These are phyloP conservation scores for Phrynocephalus forsythii DNA, from an alignment of 2,797 vertebrate species.

Conservation along the genomic window DNA sequence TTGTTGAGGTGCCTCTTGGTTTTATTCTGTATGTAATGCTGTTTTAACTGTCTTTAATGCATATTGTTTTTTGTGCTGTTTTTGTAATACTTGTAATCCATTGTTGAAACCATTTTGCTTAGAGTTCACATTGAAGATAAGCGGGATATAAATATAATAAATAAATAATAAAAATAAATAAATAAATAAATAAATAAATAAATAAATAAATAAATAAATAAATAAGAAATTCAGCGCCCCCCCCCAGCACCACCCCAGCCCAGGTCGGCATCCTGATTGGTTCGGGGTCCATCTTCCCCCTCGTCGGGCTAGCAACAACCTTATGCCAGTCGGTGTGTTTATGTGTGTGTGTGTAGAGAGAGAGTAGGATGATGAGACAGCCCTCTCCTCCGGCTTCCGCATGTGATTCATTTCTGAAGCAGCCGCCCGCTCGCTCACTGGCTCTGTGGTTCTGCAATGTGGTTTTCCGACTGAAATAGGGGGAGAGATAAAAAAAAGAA, in stretches of 20 bases:
- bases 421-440: constrained; percentile 62
- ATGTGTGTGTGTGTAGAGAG: constrained; percentile 25
- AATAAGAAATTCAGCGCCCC: no score
- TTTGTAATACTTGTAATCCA: no score
- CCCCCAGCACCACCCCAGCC: background rate
- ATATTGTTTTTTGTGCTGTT: no score
- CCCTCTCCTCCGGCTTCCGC: constrained; percentile 74
- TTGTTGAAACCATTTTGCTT: no score
- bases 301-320: background rate
- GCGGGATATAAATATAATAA: no score
- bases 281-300: background rate
- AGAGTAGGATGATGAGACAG: background rate
- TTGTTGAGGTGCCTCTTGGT: no score
- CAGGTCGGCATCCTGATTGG: background rate
- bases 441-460: constrained; percentile 63
- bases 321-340: constrained; percentile 20
- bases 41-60: no score
- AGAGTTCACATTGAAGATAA: no score
- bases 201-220: no score
- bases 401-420: constrained; percentile 78
- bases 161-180: no score
- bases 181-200: no score
- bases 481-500: constrained; percentile 6
- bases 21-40: no score
- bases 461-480: constrained; percentile 76